Conservation (phyloP, 2,888 invertebrate species). For the Plutella xylostella region DNA sequence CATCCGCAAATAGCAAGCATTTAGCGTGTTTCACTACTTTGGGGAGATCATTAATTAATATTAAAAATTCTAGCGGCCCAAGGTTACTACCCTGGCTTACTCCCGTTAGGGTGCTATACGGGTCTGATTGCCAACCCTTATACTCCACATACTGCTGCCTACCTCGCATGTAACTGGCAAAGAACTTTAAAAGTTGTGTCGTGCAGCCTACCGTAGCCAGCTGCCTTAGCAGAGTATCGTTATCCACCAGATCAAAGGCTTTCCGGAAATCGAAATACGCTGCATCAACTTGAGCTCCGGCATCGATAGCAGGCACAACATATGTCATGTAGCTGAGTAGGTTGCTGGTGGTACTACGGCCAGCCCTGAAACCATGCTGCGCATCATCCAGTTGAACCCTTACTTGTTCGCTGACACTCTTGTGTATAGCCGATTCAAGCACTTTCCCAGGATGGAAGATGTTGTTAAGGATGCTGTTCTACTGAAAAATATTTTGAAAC, state of each 20-base stretch:
- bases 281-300: not conserved
- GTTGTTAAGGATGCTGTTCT: too few relatives aligned
- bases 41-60: slow-evolving; percentile 3
- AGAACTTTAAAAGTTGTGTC: not conserved
- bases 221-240: not conserved
- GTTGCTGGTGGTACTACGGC: not conserved
- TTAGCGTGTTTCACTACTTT: not conserved
- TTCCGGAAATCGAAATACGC: not conserved
- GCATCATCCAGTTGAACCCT: too few relatives aligned
- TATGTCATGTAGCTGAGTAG: not conserved
- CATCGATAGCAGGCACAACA: not conserved
- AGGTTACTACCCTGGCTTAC: slow-evolving; percentile 3
- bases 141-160: not conserved
- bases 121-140: not conserved
- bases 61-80: slow-evolving; percentile 1
- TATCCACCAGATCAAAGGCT: not conserved
- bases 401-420: too few relatives aligned
- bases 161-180: slow-evolving; percentile 1
- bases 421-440: too few relatives aligned
- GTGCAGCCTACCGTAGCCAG: not conserved
- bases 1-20: slow-evolving; percentile 2
- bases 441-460: too few relatives aligned
- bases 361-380: too few relatives aligned
- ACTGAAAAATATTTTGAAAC: too few relatives aligned
- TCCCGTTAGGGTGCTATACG: not conserved